These are phyloP conservation scores for Nephrotoma flavescens DNA, from an alignment of 2,888 invertebrate genomes.

Conservation along the genomic window DNA sequence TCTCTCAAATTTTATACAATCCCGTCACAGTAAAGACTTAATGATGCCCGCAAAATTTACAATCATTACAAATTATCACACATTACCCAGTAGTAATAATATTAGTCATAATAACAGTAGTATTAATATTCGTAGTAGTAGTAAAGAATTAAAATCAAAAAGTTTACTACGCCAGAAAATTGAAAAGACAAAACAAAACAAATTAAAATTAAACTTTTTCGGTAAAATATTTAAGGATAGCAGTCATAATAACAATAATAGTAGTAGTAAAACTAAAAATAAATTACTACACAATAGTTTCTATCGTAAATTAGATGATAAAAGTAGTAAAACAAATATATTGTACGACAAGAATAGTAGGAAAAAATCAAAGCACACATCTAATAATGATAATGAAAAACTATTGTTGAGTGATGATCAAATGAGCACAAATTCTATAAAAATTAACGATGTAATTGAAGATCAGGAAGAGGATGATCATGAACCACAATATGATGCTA, in stretches of 20 bases:
- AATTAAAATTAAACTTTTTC: background rate
- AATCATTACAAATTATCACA: constrained; percentile 2
- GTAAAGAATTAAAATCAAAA: background rate
- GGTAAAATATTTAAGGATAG: constrained; percentile 4
- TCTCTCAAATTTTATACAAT: background rate
- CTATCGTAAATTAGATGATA: constrained; percentile 2
- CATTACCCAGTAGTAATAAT: background rate
- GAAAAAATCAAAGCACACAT: background rate
- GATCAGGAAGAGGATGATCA: constrained; percentile 6
- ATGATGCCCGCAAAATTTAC: constrained; percentile 1
- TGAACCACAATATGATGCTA: constrained; percentile 11
- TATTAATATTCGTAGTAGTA: background rate
- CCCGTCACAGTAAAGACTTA: background rate
- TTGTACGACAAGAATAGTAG: background rate
- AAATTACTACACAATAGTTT: background rate
- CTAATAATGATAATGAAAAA: background rate
- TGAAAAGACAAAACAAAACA: background rate
- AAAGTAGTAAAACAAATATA: background rate
- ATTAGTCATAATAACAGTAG: too few relatives aligned
- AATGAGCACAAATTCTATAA: constrained; percentile 6
- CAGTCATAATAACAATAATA: background rate
- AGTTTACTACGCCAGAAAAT: constrained; percentile 1
- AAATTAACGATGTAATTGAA: constrained; percentile 9
- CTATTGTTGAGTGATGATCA: constrained; percentile 13
- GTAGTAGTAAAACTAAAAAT: constrained; percentile 1